Evolutionary conservation across 30 jellyfish, hydroid and myxozoan genomes (phyloP), one percentile per base, ranked within the genome.

Genomic region (Aurelia aurita): DNA sequence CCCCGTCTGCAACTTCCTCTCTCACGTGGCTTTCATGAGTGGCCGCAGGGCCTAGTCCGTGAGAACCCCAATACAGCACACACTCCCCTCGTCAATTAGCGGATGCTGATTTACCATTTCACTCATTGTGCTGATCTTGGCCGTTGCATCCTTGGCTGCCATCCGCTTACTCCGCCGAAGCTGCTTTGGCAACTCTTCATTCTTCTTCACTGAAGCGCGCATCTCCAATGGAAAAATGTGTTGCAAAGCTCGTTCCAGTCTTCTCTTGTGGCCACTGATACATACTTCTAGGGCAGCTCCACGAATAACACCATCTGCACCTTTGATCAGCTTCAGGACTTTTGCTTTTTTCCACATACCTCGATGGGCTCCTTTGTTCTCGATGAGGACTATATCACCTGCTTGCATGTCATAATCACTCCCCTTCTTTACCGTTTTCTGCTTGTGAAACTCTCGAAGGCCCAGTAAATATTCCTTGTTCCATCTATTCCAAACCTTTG

Each of bases 181-280:
- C 43, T 67, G 8, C 29, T 59, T 54, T 16, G n/a, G 39, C 19
- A n/a, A 46, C 51, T 45, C 2, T 4, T 3, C 67, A 5, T 4
- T 5, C 9, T 2, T 23, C 3, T 39, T 5, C 49, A 1, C 61
- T 8, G 3, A 2, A 1, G 45, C 71, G 34, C 39, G 21, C 12
- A 76, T 14, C 23, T 84, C 93, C 22, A 84, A 15, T 2, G 88
- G 87, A 26, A 13, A 84, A 7, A 69, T 34, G 2, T 70, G 87
- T 59, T 84, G 88, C 2, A 70, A 47, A 31, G 93, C 93, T 84
- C 93, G 44, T 35, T 84, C 93, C 58, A 84, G 43, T 45, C 87
- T 19, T 23, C 72, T 28, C 31, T 69, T 69, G 29, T 14, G 8
- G 26, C 91, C 85, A 47, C 44, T 81, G 65, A 80, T 43, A 39